Evolutionary conservation across 1,140 invertebrate genomes (phyloP).

Genomic region (Drosophila eugracilis): DNA sequence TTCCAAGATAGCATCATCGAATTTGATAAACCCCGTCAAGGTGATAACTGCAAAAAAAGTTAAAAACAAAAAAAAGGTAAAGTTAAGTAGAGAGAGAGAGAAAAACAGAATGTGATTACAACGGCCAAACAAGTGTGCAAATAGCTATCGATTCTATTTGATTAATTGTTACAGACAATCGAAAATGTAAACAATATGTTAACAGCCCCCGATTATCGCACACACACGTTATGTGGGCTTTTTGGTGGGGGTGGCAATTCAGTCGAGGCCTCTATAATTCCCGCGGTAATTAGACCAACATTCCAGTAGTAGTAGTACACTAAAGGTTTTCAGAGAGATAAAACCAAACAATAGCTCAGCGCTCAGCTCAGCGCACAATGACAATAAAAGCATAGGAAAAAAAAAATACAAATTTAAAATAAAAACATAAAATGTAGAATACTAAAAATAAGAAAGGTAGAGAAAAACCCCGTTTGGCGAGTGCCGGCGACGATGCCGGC

Average conservation of each 20-base stretch:
- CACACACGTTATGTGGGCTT: slow-evolving; percentile 33
- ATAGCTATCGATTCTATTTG: slow-evolving; percentile 54
- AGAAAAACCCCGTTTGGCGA: slow-evolving; percentile 6
- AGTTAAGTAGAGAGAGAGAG: too few relatives aligned
- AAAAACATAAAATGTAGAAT: slow-evolving; percentile 20
- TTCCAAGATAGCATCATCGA: slow-evolving; percentile 25
- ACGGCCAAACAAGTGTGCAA: slow-evolving; percentile 39
- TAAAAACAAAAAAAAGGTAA: too few relatives aligned
- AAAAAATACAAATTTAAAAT: background rate
- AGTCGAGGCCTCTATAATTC: slow-evolving; percentile 3
- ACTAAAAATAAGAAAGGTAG: background rate
- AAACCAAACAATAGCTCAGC: slow-evolving; percentile 6
- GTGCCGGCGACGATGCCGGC: slow-evolving; percentile 43
- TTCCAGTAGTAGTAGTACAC: background rate
- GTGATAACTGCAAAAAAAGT: slow-evolving; percentile 21
- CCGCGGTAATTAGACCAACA: slow-evolving; percentile 4
- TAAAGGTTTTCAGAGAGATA: too few relatives aligned
- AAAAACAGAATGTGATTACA: slow-evolving; percentile 35
- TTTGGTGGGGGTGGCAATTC: slow-evolving; percentile 7
- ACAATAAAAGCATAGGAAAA: background rate
- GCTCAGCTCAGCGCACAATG: too few relatives aligned
- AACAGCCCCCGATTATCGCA: slow-evolving; percentile 53
- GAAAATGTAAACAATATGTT: slow-evolving; percentile 67
- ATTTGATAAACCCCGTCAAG: slow-evolving; percentile 35
- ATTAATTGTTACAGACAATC: slow-evolving; percentile 64